phyloP scores from a whole-genome alignment of 2,888 invertebrate species.

The Drosophila cyrtoloma region DNA sequence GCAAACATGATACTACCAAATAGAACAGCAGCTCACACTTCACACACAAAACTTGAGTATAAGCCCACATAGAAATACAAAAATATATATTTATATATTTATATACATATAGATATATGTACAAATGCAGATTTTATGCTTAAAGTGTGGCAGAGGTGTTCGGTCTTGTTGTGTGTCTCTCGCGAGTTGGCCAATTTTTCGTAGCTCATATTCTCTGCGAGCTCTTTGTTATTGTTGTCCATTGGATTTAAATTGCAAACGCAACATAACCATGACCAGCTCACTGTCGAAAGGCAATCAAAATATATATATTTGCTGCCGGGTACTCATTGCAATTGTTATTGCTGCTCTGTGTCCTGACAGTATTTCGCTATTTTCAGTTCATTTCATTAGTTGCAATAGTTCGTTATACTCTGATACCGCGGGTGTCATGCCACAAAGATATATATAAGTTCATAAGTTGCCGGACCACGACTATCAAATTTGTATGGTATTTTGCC shows the following conservation, averaged over 20 bases:
- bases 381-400: constrained; percentile 37
- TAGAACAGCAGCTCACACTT: background rate
- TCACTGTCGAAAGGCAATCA: constrained; percentile 47
- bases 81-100: background rate
- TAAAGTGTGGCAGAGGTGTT: constrained; percentile 13
- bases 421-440: background rate
- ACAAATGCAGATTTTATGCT: constrained; percentile 37
- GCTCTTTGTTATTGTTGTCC: constrained; percentile 32
- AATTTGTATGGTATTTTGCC: background rate
- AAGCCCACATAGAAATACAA: constrained; percentile 24
- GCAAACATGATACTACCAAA: constrained; percentile 46
- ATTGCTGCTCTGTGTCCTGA: constrained; percentile 3
- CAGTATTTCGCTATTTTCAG: constrained; percentile 13
- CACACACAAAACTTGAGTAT: constrained; percentile 29
- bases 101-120: background rate
- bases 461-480: too few species aligned
- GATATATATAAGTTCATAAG: background rate
- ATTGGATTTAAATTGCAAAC: constrained; percentile 48
- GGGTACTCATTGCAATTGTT: constrained; percentile 16
- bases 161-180: constrained; percentile 5
- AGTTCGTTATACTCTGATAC: background rate
- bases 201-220: constrained; percentile 17
- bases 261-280: constrained; percentile 32
- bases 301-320: constrained; percentile 27
- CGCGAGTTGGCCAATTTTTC: constrained; percentile 12